These are phyloP conservation scores for Scaptomyza polygonia DNA, from an alignment of 2,888 invertebrate genomes.

Conservation along the genomic window DNA sequence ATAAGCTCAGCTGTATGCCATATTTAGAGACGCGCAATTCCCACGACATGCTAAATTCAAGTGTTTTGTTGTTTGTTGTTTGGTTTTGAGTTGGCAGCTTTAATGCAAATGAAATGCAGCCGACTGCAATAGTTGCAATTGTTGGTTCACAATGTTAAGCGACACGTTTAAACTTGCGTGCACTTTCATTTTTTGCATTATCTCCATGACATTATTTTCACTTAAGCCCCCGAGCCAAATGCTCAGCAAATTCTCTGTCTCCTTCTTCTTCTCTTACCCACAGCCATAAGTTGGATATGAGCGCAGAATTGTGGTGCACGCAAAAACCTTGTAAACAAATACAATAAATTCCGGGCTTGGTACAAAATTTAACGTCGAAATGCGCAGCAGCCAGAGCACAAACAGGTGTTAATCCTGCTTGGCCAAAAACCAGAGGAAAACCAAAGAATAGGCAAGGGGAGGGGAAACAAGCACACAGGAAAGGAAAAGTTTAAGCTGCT, in stretches of 20 bases:
- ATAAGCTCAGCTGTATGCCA: constrained; percentile 21
- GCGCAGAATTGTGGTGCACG: constrained; percentile 70
- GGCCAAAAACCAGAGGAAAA: constrained; percentile 31
- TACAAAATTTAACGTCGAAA: constrained; percentile 53
- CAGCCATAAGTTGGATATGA: too few species aligned
- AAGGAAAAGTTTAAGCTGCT: constrained; percentile 65
- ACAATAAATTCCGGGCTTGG: constrained; percentile 74
- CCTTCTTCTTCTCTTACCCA: too few species aligned
- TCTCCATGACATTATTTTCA: constrained; percentile 69
- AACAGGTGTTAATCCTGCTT: constrained; percentile 79
- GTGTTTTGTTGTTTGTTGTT: constrained; percentile 26
- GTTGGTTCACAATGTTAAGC: constrained; percentile 30
- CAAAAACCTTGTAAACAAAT: constrained; percentile 77
- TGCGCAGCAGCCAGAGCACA: constrained; percentile 56
- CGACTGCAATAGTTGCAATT: constrained; percentile 11
- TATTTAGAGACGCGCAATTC: constrained; percentile 15
- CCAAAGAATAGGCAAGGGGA: constrained; percentile 22
- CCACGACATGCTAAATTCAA: constrained; percentile 40
- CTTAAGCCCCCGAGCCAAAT: constrained; percentile 62
- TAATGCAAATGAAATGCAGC: constrained; percentile 72
- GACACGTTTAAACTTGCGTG: constrained; percentile 40
- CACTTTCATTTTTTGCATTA: constrained; percentile 73
- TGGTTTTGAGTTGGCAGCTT: constrained; percentile 43
- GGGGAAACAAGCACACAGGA: constrained; percentile 37
- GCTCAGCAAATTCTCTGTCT: too few species aligned